Evolutionary conservation across 2,113 vertebrate species (phyloP), one percentile per base, ranked within the genome.

Genomic region (Acinonyx jubatus): DNA sequence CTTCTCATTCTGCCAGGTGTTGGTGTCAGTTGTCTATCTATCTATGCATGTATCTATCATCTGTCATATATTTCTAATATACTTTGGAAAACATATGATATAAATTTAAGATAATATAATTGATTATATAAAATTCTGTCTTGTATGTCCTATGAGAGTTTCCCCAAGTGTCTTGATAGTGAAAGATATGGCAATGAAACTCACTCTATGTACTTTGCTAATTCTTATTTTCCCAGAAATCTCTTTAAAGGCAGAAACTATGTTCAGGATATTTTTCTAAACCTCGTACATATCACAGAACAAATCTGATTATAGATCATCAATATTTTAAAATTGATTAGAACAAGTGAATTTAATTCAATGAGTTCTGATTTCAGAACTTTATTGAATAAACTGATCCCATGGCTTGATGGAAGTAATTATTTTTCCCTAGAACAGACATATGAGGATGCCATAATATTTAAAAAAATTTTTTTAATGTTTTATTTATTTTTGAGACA

Each of bases 331-430:
- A 71, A 94, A 84, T 50, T 78, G 63, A 94, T 94, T 90, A 95
- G n/a, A 97, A 61, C 33, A 96, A 84, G 12, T 90, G 27, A 81
- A 90, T 83, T 97, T 88, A 94, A 94, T 87, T 81, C 25, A 79
- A 65, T 89, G 55, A 94, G 2, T 90, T 95, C 50, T 92, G 18
- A 13, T 80, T 27, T 93, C 55, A 88, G 84, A 92, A 79, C 69
- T 48, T 92, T 90, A 87, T 90, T 88, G 52, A 93, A 89, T 88
- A 85, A 96, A 79, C 12, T 55, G 84, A 61, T 85, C 66, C 33
- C 33, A 52, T 57, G 16, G 13, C 23, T 97, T 91, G 41, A 96
- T 95, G 45, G 36, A 96, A 91, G 7, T 48, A 94, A 89, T 89
- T 92, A 4, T 36, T 57, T 97, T 98, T 92, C 21, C 50, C 57